Evolutionary conservation across 2,113 vertebrate genomes (phyloP).

Genomic region (Tilapia sparmanii): DNA sequence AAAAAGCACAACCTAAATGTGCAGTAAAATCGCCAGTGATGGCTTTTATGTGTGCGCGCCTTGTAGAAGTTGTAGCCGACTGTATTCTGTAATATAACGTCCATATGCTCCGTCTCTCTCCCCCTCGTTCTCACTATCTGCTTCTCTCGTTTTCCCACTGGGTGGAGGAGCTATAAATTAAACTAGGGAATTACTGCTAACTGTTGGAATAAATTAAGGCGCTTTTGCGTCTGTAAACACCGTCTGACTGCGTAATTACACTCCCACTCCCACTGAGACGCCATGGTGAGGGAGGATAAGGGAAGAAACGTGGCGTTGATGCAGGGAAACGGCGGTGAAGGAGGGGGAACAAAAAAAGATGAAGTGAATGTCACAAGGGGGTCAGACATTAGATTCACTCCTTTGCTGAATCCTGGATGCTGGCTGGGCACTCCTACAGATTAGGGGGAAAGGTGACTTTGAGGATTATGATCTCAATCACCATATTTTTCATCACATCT

Average conservation of each 20-base stretch:
- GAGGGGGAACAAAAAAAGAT: neutral
- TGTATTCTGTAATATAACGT: conserved; percentile 24
- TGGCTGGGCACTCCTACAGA: conserved; percentile 5
- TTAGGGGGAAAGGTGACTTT: conserved; percentile 44
- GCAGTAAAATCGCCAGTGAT: neutral
- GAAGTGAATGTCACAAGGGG: conserved; percentile 9
- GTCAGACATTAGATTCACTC: conserved; percentile 24
- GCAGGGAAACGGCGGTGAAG: neutral
- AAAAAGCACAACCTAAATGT: neutral
- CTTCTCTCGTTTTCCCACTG: conserved; percentile 55
- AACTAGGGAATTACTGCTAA: conserved; percentile 80
- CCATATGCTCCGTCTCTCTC: conserved; percentile 38
- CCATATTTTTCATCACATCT: neutral
- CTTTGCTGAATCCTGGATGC: neutral
- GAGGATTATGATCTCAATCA: conserved; percentile 7
- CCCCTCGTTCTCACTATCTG: conserved; percentile 40
- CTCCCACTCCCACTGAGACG: conserved; percentile 69
- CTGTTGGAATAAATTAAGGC: conserved; percentile 79
- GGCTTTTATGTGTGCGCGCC: neutral
- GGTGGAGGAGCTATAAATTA: conserved; percentile 78
- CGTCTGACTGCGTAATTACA: conserved; percentile 78
- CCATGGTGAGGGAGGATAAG: conserved; percentile 46
- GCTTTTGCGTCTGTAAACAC: conserved; percentile 79
- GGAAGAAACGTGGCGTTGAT: conserved; percentile 11
- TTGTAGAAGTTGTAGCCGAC: neutral